These are phyloP conservation scores for Gortyna flavago DNA, from an alignment of 2,888 invertebrate genomes.

Conservation along the genomic window DNA sequence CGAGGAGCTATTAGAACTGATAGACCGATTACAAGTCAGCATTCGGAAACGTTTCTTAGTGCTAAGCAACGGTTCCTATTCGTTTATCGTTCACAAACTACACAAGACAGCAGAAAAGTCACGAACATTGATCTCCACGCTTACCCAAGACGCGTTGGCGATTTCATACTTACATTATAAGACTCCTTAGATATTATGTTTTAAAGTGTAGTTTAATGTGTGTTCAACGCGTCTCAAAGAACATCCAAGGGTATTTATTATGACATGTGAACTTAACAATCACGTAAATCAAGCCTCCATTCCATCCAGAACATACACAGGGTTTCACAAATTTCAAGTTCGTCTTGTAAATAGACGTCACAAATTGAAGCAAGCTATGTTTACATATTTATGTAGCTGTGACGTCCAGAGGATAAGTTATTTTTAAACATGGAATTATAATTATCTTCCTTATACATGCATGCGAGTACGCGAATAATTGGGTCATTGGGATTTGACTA, in stretches of 20 bases:
- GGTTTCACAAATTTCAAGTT: constrained; percentile 8
- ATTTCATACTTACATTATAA: background rate
- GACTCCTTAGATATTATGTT: background rate
- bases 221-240: background rate
- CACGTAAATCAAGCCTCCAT: background rate
- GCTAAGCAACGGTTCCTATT: too few species aligned
- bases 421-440: background rate
- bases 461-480: background rate
- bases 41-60: too few species aligned
- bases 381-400: background rate
- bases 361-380: background rate
- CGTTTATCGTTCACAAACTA: too few species aligned
- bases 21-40: too few species aligned
- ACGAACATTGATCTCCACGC: too few species aligned
- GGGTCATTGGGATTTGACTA: background rate
- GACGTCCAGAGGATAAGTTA: background rate
- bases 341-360: constrained; percentile 11
- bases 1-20: too few species aligned
- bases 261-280: background rate
- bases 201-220: too few species aligned
- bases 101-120: too few species aligned
- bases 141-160: too few species aligned
- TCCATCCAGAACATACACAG: background rate
- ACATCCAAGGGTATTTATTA: background rate
- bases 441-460: background rate